Conservation (phyloP, 2,113 vertebrate species). For the Lycaon pictus region DNA sequence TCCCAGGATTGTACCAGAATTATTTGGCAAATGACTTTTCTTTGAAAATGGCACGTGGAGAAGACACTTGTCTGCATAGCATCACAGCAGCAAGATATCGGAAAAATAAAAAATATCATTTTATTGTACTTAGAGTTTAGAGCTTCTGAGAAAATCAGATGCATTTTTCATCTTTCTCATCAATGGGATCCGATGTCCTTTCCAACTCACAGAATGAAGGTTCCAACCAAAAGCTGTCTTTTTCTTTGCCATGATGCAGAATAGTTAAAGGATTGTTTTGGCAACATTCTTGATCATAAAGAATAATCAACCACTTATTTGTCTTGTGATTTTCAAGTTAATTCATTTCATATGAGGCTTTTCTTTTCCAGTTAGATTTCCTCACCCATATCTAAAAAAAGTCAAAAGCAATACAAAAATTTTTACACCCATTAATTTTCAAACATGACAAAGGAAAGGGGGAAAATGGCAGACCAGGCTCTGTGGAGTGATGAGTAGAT, state of each 20-base stretch:
- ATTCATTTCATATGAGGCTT: conserved; percentile 76
- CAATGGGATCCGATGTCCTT: conserved; percentile 82
- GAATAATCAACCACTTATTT: conserved; percentile 66
- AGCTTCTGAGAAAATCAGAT: conserved; percentile 87
- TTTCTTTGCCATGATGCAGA: conserved; percentile 83
- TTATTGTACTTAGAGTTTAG: conserved; percentile 87
- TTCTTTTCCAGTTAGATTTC: conserved; percentile 77
- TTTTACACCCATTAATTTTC: conserved; percentile 79
- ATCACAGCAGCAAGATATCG: conserved; percentile 92
- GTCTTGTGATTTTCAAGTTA: conserved; percentile 83
- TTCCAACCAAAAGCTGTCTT: conserved; percentile 85
- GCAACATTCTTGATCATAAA: conserved; percentile 84
- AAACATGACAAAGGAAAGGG: conserved; percentile 77
- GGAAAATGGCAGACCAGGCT: conserved; percentile 74
- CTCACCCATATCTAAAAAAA: conserved; percentile 83
- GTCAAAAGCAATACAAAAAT: conserved; percentile 69
- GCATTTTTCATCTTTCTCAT: conserved; percentile 82
- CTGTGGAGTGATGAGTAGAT: conserved; percentile 67
- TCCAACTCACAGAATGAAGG: conserved; percentile 81
- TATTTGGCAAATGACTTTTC: conserved; percentile 94
- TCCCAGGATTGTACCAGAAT: conserved; percentile 88
- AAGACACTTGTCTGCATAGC: conserved; percentile 94
- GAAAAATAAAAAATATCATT: conserved; percentile 91
- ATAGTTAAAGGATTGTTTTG: conserved; percentile 86
- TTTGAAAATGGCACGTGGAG: conserved; percentile 91